These are phyloP conservation scores for Actinostola sp. DNA, from an alignment of 92 coral and sea anemone species.

Conservation along the genomic window DNA sequence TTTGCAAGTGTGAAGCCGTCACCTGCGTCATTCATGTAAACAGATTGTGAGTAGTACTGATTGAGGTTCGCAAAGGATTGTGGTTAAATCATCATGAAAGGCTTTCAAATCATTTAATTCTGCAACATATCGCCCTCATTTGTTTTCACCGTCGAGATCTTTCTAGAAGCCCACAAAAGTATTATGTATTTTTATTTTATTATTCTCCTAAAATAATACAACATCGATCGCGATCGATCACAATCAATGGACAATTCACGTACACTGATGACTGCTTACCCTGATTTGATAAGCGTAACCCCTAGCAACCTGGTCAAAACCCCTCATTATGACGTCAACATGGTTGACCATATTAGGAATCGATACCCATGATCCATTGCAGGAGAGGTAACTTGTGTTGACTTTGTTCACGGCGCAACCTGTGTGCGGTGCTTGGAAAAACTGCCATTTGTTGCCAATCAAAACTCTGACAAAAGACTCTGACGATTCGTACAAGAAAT, in stretches of 20 bases:
- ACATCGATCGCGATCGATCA: background rate
- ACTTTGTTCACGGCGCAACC: slow-evolving; percentile 1
- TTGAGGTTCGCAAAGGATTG: too few species aligned
- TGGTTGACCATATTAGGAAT: slow-evolving; percentile 2
- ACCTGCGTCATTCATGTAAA: too few species aligned
- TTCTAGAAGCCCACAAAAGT: too few species aligned
- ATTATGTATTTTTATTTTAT: background rate
- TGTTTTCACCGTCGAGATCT: too few species aligned
- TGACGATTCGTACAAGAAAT: slow-evolving; percentile 29
- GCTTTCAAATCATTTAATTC: too few species aligned
- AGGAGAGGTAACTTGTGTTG: slow-evolving; percentile 4
- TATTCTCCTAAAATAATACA: background rate
- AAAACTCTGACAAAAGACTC: slow-evolving; percentile 17
- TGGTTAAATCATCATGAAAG: too few species aligned
- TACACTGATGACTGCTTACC: slow-evolving; percentile 18
- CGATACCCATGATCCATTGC: slow-evolving; percentile 35
- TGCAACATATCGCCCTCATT: too few species aligned
- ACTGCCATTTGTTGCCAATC: slow-evolving; percentile 16
- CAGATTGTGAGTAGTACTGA: too few species aligned
- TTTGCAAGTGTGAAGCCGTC: too few species aligned
- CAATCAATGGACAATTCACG: background rate
- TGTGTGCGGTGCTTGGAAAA: slow-evolving; percentile 19
- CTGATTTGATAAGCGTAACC: slow-evolving; percentile 36
- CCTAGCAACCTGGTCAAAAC: slow-evolving; percentile 50
- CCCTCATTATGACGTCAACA: slow-evolving; percentile 13